These are phyloP conservation scores for Dipodomys stephensi DNA, from an alignment of 2,113 vertebrate species.

Conservation along the genomic window DNA sequence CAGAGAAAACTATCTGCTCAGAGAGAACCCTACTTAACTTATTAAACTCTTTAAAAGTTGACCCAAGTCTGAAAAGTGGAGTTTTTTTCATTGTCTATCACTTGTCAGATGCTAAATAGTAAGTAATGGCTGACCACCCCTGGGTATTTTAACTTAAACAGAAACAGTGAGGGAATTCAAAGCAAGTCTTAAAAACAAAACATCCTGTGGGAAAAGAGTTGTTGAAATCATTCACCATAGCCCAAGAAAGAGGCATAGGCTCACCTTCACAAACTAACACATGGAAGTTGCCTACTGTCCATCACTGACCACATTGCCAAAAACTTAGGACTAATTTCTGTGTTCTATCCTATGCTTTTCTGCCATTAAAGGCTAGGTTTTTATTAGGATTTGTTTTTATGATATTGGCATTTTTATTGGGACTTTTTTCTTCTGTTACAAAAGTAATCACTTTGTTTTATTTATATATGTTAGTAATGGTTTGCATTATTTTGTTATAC, in stretches of 20 bases:
- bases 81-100: constrained; percentile 22
- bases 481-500: constrained; percentile 12
- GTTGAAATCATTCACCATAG: not conserved
- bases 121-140: not conserved
- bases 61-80: not conserved
- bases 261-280: not conserved
- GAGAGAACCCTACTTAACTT: not conserved
- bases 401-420: not conserved
- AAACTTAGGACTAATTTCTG: not conserved
- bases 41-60: not conserved
- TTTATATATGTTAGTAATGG: not conserved
- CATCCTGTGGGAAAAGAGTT: not conserved
- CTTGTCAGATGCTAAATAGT: constrained; percentile 40
- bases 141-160: constrained; percentile 26
- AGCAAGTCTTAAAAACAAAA: constrained; percentile 37
- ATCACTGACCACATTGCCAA: not conserved
- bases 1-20: not conserved
- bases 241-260: rapidly evolving
- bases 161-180: not conserved
- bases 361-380: not conserved
- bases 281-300: not conserved
- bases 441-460: constrained; percentile 11
- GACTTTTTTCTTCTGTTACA: not conserved
- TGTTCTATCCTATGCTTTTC: not conserved
- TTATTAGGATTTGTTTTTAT: not conserved